Conservation (phyloP, 2,113 vertebrate genomes). For the Chaetodon trifascialis region DNA sequence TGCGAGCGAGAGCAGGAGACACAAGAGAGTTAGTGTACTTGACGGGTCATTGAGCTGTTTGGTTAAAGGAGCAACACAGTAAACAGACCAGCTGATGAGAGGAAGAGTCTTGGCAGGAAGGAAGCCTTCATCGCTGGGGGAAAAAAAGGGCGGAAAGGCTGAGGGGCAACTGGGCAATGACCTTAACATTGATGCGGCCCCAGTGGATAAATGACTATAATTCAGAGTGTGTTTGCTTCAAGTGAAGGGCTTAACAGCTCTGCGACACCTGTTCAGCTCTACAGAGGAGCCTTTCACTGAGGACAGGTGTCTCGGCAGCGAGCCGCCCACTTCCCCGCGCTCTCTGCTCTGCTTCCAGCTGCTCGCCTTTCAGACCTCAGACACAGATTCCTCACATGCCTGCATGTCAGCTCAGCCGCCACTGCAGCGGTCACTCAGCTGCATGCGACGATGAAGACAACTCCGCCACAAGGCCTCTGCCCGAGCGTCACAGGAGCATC, state of each 20-base stretch:
- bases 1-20: slow-evolving; percentile 40
- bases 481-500: slow-evolving; percentile 8
- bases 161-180: slow-evolving; percentile 60
- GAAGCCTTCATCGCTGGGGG: slow-evolving; percentile 42
- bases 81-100: slow-evolving; percentile 65
- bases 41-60: slow-evolving; percentile 68
- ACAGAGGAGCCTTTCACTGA: slow-evolving; percentile 85
- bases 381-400: slow-evolving; percentile 78
- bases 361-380: slow-evolving; percentile 70
- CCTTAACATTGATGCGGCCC: slow-evolving; percentile 68
- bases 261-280: slow-evolving; percentile 82
- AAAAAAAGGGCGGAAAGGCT: slow-evolving; percentile 38
- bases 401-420: slow-evolving; percentile 64
- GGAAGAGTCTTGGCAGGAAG: slow-evolving; percentile 72
- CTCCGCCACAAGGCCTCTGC: slow-evolving; percentile 1
- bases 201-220: slow-evolving; percentile 69
- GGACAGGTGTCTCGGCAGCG: slow-evolving; percentile 81
- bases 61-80: slow-evolving; percentile 64
- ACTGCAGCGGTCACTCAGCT: slow-evolving; percentile 43
- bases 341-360: slow-evolving; percentile 72
- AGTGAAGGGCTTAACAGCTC: slow-evolving; percentile 74
- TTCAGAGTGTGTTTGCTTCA: slow-evolving; percentile 60
- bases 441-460: slow-evolving; percentile 4
- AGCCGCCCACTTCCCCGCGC: slow-evolving; percentile 37
- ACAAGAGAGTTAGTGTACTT: slow-evolving; percentile 67